Evolutionary conservation across 2,888 invertebrate genomes (phyloP).

Genomic region (Eueremaeus valkanovi): DNA sequence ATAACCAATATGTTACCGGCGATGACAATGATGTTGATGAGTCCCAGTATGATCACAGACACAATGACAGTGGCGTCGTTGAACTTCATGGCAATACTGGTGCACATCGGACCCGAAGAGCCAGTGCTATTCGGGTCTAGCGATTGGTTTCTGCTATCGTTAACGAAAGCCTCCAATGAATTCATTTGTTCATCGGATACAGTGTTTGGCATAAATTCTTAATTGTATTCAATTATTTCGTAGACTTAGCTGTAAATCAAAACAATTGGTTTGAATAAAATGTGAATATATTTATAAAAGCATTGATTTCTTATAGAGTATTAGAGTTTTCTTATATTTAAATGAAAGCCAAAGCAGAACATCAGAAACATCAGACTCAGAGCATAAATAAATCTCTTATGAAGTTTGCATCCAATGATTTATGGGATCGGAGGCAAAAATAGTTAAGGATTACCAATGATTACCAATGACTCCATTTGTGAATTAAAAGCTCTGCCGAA

Average conservation of each 20-base stretch:
- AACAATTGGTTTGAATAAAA: too few relatives aligned
- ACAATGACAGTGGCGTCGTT: slow-evolving; percentile 45
- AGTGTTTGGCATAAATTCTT: not conserved
- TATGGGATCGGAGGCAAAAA: not conserved
- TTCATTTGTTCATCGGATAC: slow-evolving; percentile 26
- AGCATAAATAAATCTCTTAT: too few relatives aligned
- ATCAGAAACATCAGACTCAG: too few relatives aligned
- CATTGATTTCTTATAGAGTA: too few relatives aligned
- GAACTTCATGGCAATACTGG: slow-evolving; percentile 37
- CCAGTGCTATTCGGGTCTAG: not conserved
- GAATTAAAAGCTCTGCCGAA: not conserved
- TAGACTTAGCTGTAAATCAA: not conserved
- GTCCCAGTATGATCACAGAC: slow-evolving; percentile 44
- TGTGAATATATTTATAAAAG: too few relatives aligned
- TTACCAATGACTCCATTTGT: not conserved
- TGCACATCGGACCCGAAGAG: not conserved
- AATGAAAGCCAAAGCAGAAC: too few relatives aligned
- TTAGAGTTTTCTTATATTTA: too few relatives aligned
- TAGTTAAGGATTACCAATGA: not conserved
- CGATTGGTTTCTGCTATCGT: slow-evolving; percentile 18
- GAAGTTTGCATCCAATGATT: too few relatives aligned
- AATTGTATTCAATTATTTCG: not conserved
- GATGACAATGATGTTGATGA: slow-evolving; percentile 82
- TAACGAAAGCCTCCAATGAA: not conserved
- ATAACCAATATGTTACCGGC: slow-evolving; percentile 90